Percentiles rank a stretch among this genome's conserved stretches.
phyloP scores from a whole-genome alignment of 2,113 vertebrate species.

The Delphinapterus leucas region DNA sequence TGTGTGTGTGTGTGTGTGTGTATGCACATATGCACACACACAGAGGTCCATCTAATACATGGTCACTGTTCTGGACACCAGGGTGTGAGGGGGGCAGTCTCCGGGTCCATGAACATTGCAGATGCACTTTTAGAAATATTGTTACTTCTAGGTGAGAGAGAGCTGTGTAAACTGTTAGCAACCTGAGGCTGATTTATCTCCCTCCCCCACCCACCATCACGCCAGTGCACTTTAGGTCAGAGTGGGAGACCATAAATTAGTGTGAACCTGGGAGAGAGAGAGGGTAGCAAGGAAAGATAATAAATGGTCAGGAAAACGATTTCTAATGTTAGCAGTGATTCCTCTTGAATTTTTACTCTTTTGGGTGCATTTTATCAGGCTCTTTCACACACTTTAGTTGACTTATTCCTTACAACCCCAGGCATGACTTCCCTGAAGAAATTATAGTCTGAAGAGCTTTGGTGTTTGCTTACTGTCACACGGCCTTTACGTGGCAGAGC shows the following conservation, averaged over 20 bases:
- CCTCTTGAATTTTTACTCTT: not conserved
- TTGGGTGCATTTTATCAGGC: not conserved
- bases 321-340: not conserved
- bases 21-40: not conserved
- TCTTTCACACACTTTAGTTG: not conserved
- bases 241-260: not conserved
- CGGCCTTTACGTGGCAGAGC: not conserved
- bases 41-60: not conserved
- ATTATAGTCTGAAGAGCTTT: not conserved
- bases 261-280: not conserved
- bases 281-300: not conserved
- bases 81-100: not conserved
- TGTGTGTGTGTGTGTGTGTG: not conserved
- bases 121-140: not conserved
- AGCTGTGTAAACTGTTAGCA: not conserved
- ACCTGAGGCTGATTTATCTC: not conserved
- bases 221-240: fast-evolving
- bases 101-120: not conserved
- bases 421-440: not conserved
- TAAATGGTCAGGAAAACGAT: not conserved
- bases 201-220: not conserved
- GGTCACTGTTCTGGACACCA: not conserved
- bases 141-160: not conserved
- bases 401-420: not conserved
- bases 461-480: not conserved